Conservation (phyloP, 2,888 invertebrate genomes). For the Villa cingulata region DNA sequence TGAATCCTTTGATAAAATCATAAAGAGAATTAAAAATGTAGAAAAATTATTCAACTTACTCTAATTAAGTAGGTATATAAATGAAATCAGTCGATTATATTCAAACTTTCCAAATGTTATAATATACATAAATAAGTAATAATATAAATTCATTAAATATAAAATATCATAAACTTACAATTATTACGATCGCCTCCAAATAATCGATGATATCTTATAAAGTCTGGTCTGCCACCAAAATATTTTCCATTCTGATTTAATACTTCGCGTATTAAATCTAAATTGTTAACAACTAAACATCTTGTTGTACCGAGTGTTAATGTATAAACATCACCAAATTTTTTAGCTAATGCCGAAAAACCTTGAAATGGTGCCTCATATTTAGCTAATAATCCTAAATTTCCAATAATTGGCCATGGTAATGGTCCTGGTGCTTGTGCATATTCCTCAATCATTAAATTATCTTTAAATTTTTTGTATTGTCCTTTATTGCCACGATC, state of each 20-base stretch:
- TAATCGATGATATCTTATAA: slow-evolving; percentile 62
- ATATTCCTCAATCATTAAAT: slow-evolving; percentile 11
- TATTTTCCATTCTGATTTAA: slow-evolving; percentile 65
- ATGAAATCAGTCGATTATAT: too few species aligned
- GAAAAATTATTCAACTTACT: too few species aligned
- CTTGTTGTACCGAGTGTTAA: slow-evolving; percentile 52
- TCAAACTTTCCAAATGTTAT: too few species aligned
- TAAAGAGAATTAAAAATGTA: too few species aligned
- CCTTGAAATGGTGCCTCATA: slow-evolving; percentile 55
- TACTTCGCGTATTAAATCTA: slow-evolving; percentile 57
- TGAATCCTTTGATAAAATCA: too few species aligned
- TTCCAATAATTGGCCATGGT: slow-evolving; percentile 56
- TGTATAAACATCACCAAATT: slow-evolving; percentile 60
- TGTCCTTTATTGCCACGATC: neutral
- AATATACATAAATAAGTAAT: neutral
- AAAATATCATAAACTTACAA: slow-evolving; percentile 48
- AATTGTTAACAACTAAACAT: slow-evolving; percentile 62
- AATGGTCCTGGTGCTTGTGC: slow-evolving; percentile 49
- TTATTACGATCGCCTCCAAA: slow-evolving; percentile 77
- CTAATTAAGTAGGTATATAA: too few species aligned
- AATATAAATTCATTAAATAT: neutral
- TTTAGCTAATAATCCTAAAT: slow-evolving; percentile 50
- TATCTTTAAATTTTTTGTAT: neutral
- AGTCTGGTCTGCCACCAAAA: slow-evolving; percentile 73
- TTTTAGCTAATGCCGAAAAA: slow-evolving; percentile 52